Base-by-base conservation (phyloP, 2,113 vertebrate species). In the Nannobrachium achirus region DNA sequence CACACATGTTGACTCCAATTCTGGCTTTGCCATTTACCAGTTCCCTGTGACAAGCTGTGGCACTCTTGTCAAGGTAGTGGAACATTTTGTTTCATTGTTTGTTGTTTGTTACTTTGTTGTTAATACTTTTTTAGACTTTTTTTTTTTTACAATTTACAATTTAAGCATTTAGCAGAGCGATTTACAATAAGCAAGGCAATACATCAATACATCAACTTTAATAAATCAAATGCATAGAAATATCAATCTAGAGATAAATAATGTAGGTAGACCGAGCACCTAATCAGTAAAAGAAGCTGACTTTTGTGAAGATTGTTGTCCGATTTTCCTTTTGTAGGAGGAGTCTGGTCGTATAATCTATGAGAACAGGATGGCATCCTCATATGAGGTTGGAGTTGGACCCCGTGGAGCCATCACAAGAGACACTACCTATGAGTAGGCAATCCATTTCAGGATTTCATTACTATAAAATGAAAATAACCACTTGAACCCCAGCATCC, bases 31-130 rank as follows among this genome's bases (percentile, higher is more conserved):
- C 19, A 82, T 91, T 45, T 92, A 80, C 70, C 75, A 88, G 9
- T 92, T 92, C 57, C 79, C 84, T 40, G 86, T 91, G 33, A 89
- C 74, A 57, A 6, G 56, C 0, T 92, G 90, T 83, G 91, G 88
- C 16, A 78, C 86, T 14, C 0, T 41, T 56, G 60, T 90, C n/a
- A 78, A 13, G 82, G 91, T 91, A 78, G 66, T 57, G 14, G 14
- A 6, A 19, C 18, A 6, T 14, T 20, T 15, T 8, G 15, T 42
- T 60, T 3, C 14, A 19, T 11, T 19, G n/a, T 41, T 40, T 19
- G 3, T 38, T 38, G 11, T 53, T 59, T 15, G 38, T 25, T 25
- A 46, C 18, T 10, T 61, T 3, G n/a, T n/a, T n/a, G n/a, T 44
- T 46, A 9, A 13, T 18, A 19, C 40, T 18, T 25, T 39, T 20